phyloP scores from a whole-genome alignment of 1,140 invertebrate species.

The Cotesia chilonis region DNA sequence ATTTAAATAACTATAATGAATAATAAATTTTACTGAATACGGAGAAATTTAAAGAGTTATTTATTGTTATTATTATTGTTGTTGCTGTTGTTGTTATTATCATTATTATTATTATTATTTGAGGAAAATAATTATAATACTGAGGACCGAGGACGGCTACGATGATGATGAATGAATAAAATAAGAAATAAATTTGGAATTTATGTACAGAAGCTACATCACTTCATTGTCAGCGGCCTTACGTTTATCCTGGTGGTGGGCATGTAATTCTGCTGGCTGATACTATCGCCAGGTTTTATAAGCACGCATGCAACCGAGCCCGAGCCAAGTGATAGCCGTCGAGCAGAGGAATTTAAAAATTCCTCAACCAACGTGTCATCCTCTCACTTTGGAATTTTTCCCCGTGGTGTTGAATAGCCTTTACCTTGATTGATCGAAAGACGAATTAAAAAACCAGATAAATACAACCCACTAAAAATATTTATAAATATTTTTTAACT shows the following conservation, averaged over 20 bases:
- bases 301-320: constrained; percentile 8
- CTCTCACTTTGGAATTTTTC: constrained; percentile 20
- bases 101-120: too few species aligned
- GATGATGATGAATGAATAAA: not conserved
- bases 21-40: too few species aligned
- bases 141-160: too few species aligned
- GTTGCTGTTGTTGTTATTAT: too few species aligned
- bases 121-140: too few species aligned
- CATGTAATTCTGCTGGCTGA: constrained; percentile 4
- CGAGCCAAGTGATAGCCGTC: constrained; percentile 6
- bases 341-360: constrained; percentile 13
- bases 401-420: constrained; percentile 13
- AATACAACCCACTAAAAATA: not conserved
- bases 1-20: too few species aligned
- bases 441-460: constrained; percentile 1
- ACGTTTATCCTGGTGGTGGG: constrained; percentile 7
- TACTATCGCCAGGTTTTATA: constrained; percentile 14
- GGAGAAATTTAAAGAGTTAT: not conserved
- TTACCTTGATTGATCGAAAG: constrained; percentile 15
- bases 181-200: constrained; percentile 5
- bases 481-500: not conserved
- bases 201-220: constrained; percentile 11
- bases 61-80: too few species aligned
- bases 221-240: constrained; percentile 9
- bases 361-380: constrained; percentile 12